These are phyloP conservation scores for Thinocorus orbignyianus DNA, from an alignment of 2,113 vertebrate species.

Conservation along the genomic window DNA sequence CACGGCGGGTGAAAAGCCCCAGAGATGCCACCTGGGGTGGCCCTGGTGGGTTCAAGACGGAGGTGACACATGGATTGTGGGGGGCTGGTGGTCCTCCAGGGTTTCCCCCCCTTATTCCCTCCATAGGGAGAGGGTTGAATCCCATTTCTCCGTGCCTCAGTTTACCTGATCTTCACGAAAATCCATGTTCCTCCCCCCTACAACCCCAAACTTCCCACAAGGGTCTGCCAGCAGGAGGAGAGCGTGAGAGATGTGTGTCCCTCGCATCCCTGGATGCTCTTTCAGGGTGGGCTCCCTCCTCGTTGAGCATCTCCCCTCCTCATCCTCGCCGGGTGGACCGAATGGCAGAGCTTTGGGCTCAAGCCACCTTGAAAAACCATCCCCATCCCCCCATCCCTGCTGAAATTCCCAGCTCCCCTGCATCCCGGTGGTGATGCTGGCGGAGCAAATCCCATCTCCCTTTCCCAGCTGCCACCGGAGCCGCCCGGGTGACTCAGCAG, in stretches of 20 bases:
- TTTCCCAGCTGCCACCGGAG: slow-evolving; percentile 14
- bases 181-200: neutral
- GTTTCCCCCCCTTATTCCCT: neutral
- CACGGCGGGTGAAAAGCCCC: neutral
- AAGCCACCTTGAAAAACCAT: no score
- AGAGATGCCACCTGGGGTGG: neutral
- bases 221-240: neutral
- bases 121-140: rapidly evolving
- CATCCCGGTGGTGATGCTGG: neutral
- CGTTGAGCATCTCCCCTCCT: neutral
- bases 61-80: rapidly evolving
- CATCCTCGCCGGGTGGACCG: rapidly evolving
- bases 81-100: neutral
- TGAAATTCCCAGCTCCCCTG: neutral
- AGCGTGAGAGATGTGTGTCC: neutral
- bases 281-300: neutral
- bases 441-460: neutral
- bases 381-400: neutral
- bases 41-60: rapidly evolving
- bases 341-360: neutral
- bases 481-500: slow-evolving; percentile 30
- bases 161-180: neutral
- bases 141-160: rapidly evolving
- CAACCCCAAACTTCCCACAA: neutral
- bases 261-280: neutral